These are phyloP conservation scores for Amphimallon solstitiale DNA, from an alignment of 2,888 invertebrate genomes.

Conservation along the genomic window DNA sequence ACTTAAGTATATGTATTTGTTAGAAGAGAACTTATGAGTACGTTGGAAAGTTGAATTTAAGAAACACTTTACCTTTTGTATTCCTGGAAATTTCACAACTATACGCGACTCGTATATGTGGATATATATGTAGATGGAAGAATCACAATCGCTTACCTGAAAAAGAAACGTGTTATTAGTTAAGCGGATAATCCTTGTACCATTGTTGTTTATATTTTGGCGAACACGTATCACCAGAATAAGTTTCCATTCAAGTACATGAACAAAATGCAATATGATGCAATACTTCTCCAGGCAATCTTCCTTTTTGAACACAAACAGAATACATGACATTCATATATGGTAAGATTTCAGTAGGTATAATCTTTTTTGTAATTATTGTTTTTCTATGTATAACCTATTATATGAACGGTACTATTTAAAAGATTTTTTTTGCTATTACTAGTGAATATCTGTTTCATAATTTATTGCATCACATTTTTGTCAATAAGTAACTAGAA, in stretches of 20 bases:
- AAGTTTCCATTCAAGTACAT: conserved; percentile 17
- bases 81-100: conserved; percentile 36
- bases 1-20: too few species aligned
- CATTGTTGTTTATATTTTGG: conserved; percentile 44
- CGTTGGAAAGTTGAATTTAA: conserved; percentile 38
- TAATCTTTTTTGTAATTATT: conserved; percentile 13
- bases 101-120: conserved; percentile 6
- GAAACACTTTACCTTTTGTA: conserved; percentile 40
- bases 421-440: neutral
- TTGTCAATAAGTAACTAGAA: neutral
- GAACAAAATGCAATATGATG: conserved; percentile 19
- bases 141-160: conserved; percentile 45
- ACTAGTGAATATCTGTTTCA: neutral
- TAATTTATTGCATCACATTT: neutral
- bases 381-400: conserved; percentile 1
- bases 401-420: neutral
- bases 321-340: conserved; percentile 8
- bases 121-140: conserved; percentile 26
- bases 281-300: conserved; percentile 19
- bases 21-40: neutral
- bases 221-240: conserved; percentile 34
- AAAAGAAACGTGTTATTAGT: conserved; percentile 45
- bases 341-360: conserved; percentile 9
- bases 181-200: conserved; percentile 44
- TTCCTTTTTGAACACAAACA: conserved; percentile 1